A percentile compares a stretch with the other conserved stretches of the same genome.
Conservation (phyloP, 2,888 invertebrate genomes). For the Hirtodrosophila trivittata region DNA sequence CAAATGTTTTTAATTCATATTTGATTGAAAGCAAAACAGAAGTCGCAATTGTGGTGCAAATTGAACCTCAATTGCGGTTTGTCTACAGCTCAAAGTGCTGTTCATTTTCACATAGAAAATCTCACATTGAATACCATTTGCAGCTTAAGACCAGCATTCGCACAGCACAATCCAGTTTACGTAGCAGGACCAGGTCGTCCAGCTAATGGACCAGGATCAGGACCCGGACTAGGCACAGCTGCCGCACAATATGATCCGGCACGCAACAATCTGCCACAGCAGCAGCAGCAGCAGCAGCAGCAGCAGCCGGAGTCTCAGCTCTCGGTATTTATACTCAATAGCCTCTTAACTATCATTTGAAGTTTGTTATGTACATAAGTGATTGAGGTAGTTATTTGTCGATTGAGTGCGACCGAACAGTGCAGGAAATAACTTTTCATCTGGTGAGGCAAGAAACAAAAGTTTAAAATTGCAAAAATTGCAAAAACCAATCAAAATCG, state of each 20-base stretch:
- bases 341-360: too few relatives aligned
- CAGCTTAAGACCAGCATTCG: slow-evolving; percentile 61
- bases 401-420: too few relatives aligned
- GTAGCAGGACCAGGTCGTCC: slow-evolving; percentile 34
- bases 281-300: slow-evolving; percentile 46
- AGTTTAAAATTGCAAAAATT: too few relatives aligned
- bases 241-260: slow-evolving; percentile 82
- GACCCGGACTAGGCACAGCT: slow-evolving; percentile 40
- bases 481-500: too few relatives aligned
- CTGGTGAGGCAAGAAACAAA: too few relatives aligned
- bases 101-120: slow-evolving; percentile 29
- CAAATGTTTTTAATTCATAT: slow-evolving; percentile 24
- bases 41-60: slow-evolving; percentile 7
- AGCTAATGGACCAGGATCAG: slow-evolving; percentile 14
- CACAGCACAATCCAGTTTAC: slow-evolving; percentile 77
- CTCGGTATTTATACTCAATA: slow-evolving; percentile 59
- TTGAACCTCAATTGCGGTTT: slow-evolving; percentile 27
- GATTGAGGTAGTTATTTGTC: too few relatives aligned
- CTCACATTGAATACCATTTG: slow-evolving; percentile 16
- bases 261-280: slow-evolving; percentile 66
- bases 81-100: not conserved
- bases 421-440: too few relatives aligned
- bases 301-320: slow-evolving; percentile 54
- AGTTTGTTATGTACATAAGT: too few relatives aligned
- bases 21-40: slow-evolving; percentile 23